These are phyloP conservation scores for Drosophila miranda DNA, from an alignment of 1,140 invertebrate species.

Conservation along the genomic window DNA sequence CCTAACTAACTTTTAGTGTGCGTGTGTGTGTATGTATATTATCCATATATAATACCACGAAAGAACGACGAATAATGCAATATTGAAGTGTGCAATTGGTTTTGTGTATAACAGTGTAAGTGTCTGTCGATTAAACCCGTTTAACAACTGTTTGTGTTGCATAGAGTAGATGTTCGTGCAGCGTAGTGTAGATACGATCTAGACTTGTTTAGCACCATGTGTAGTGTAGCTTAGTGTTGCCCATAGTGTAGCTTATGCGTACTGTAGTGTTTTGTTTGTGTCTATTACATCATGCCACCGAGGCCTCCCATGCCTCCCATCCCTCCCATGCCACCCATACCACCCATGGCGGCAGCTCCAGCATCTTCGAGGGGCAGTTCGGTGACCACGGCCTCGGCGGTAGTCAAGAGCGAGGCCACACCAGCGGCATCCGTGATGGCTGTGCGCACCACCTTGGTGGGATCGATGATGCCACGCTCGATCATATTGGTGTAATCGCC, in stretches of 20 bases:
- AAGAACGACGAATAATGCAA: too few relatives aligned
- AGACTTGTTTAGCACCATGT: too few relatives aligned
- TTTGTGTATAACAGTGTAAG: too few relatives aligned
- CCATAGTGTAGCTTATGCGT: not conserved
- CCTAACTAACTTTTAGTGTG: too few relatives aligned
- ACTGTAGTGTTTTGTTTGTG: not conserved
- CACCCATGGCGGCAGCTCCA: conserved; percentile 66
- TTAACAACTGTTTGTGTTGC: too few relatives aligned
- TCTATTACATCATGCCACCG: conserved; percentile 23
- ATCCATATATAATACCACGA: too few relatives aligned
- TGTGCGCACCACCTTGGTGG: conserved; percentile 98
- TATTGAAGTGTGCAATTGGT: too few relatives aligned
- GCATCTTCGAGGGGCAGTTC: conserved; percentile 97
- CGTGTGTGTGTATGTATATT: too few relatives aligned
- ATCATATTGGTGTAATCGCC: conserved; percentile 98
- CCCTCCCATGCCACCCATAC: conserved; percentile 45
- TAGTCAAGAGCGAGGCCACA: conserved; percentile 97
- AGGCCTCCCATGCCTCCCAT: conserved; percentile 50
- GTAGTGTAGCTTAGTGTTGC: too few relatives aligned
- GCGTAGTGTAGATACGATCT: too few relatives aligned
- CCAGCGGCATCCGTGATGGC: conserved; percentile 99
- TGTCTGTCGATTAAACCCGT: too few relatives aligned
- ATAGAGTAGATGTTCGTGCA: too few relatives aligned
- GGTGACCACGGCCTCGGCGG: conserved; percentile 97
- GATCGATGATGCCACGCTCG: conserved; percentile 98